Evolutionary conservation across 2,888 invertebrate species (phyloP).

Genomic region (Oligia fasciuncula): DNA sequence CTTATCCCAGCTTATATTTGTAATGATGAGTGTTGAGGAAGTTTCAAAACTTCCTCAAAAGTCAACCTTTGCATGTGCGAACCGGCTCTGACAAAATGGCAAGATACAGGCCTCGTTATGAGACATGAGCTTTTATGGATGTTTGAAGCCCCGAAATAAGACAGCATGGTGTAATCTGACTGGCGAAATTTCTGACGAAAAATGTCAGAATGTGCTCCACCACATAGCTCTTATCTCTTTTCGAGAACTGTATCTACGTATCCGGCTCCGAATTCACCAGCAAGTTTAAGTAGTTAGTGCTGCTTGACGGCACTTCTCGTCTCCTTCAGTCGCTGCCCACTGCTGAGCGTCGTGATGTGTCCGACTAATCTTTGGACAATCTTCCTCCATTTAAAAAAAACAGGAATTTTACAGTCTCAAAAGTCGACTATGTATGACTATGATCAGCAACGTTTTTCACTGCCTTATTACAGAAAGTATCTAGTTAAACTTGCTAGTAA

Average conservation of each 20-base stretch:
- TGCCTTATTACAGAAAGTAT: neutral
- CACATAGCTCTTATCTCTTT: neutral
- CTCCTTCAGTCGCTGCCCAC: too few relatives aligned
- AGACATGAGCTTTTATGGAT: neutral
- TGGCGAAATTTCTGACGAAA: neutral
- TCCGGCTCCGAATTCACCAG: neutral
- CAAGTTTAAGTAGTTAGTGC: conserved; percentile 14
- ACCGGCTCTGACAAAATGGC: conserved; percentile 3
- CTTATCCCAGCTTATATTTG: conserved; percentile 42
- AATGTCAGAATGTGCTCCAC: neutral
- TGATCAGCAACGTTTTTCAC: neutral
- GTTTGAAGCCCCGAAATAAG: neutral
- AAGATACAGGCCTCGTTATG: conserved; percentile 1
- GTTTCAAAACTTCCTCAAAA: neutral
- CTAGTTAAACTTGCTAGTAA: conserved; percentile 19
- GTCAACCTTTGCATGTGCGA: conserved; percentile 30
- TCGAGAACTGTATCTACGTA: conserved; percentile 12
- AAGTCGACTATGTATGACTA: neutral
- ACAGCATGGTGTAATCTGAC: too few relatives aligned
- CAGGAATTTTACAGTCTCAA: neutral
- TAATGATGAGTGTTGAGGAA: conserved; percentile 27
- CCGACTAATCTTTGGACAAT: neutral
- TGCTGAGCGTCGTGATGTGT: neutral
- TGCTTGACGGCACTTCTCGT: too few relatives aligned
- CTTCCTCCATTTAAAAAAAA: neutral